Evolutionary conservation across 1,140 invertebrate genomes (phyloP).

Genomic region (Drosophila seguyi): DNA sequence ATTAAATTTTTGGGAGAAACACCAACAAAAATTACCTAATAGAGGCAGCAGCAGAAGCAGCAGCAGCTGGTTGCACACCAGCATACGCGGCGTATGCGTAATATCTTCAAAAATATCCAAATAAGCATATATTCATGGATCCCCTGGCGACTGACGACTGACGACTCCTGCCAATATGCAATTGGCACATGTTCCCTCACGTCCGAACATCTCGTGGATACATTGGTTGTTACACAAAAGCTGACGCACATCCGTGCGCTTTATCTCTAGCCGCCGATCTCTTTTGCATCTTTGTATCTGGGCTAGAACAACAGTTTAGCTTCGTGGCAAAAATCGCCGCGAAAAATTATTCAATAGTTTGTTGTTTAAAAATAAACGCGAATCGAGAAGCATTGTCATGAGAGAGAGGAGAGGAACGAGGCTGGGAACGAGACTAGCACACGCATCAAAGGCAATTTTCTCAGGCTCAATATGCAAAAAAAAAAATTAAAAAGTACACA

Average conservation of each 20-base stretch:
- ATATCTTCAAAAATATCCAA: conserved; percentile 76
- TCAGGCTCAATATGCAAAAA: conserved; percentile 61
- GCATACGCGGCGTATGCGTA: conserved; percentile 69
- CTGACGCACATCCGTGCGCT: conserved; percentile 69
- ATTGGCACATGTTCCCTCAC: conserved; percentile 57
- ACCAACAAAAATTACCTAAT: conserved; percentile 76
- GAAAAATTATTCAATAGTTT: conserved; percentile 74
- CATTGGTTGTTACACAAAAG: conserved; percentile 1
- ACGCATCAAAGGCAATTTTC: conserved; percentile 75
- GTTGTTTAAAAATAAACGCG: conserved; percentile 73
- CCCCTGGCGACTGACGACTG: conserved; percentile 28
- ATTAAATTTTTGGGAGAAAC: conserved; percentile 63
- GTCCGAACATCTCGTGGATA: background rate
- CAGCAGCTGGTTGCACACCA: conserved; percentile 56
- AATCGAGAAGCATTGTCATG: conserved; percentile 71
- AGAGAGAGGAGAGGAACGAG: conserved; percentile 1
- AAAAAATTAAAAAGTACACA: conserved; percentile 39
- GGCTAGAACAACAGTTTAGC: conserved; percentile 63
- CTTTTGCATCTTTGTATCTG: conserved; percentile 44
- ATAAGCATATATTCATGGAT: conserved; percentile 36
- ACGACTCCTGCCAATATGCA: conserved; percentile 62
- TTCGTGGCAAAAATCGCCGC: conserved; percentile 31
- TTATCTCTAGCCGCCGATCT: conserved; percentile 9
- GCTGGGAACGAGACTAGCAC: conserved; percentile 32
- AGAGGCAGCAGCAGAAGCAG: conserved; percentile 28